Conservation (phyloP, 2,797 vertebrate genomes). For the Propithecus perrieri region DNA sequence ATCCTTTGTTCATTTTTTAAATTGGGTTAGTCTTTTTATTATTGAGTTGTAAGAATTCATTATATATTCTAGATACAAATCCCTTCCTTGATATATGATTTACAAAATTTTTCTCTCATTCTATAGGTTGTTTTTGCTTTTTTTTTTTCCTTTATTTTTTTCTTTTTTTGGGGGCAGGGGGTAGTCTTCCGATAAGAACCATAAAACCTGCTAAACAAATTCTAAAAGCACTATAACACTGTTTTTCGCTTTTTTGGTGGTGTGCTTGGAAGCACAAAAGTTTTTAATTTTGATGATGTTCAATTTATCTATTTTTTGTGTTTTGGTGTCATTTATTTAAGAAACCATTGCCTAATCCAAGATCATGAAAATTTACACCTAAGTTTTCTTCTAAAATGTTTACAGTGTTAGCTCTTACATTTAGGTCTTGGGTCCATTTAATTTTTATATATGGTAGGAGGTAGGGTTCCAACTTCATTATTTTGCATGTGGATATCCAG, state of each 20-base stretch:
- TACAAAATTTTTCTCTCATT: neutral
- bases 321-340: constrained; percentile 4
- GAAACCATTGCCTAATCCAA: neutral
- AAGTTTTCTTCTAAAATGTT: neutral
- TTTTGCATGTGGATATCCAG: neutral
- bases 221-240: too few relatives aligned
- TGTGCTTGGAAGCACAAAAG: neutral
- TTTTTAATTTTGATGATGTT: neutral
- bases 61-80: neutral
- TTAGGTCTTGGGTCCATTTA: neutral
- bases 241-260: neutral
- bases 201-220: too few relatives aligned
- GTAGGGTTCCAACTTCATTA: neutral
- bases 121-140: constrained; percentile 19
- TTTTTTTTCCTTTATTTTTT: too few relatives aligned
- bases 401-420: neutral
- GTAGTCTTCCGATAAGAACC: too few relatives aligned
- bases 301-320: neutral
- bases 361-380: neutral
- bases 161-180: too few relatives aligned
- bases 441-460: neutral
- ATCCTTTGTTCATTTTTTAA: neutral
- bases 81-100: neutral
- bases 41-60: neutral
- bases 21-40: neutral